Percentiles rank a stretch among this genome's conserved stretches.
Evolutionary conservation across 2,888 invertebrate species (phyloP).

Genomic region (Ectemnius lituratus): DNA sequence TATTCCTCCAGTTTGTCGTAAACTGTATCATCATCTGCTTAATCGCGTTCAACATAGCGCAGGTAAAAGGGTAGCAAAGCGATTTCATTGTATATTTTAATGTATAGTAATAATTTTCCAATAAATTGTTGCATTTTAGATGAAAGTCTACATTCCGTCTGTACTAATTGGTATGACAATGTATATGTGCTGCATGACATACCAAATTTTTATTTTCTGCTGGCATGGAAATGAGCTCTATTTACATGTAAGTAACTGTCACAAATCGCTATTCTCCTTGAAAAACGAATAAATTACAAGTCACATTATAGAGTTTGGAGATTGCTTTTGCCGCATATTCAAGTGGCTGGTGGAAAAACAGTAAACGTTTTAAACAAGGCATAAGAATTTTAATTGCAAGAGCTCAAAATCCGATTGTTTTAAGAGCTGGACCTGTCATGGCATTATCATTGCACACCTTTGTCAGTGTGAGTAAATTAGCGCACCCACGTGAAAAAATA

Average conservation of each 20-base stretch:
- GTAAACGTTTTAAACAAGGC: constrained; percentile 57
- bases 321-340: constrained; percentile 59
- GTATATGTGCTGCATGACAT: constrained; percentile 64
- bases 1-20: constrained; percentile 62
- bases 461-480: constrained; percentile 56
- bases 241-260: constrained; percentile 59
- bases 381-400: constrained; percentile 62
- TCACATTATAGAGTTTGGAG: constrained; percentile 59
- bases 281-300: neutral
- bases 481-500: too few relatives aligned
- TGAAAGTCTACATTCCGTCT: constrained; percentile 58
- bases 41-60: constrained; percentile 64
- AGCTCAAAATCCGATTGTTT: constrained; percentile 54
- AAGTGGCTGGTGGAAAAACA: constrained; percentile 65
- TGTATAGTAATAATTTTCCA: neutral
- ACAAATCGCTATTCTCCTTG: too few relatives aligned
- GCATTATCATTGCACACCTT: constrained; percentile 65
- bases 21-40: constrained; percentile 67
- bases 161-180: constrained; percentile 62
- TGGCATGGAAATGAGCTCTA: constrained; percentile 69
- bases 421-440: constrained; percentile 64
- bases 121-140: constrained; percentile 39
- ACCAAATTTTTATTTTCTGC: constrained; percentile 69
- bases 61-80: constrained; percentile 45
- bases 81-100: neutral